Evolutionary conservation across 2,797 vertebrate species (phyloP).

Genomic region (Sebastes iracundus): DNA sequence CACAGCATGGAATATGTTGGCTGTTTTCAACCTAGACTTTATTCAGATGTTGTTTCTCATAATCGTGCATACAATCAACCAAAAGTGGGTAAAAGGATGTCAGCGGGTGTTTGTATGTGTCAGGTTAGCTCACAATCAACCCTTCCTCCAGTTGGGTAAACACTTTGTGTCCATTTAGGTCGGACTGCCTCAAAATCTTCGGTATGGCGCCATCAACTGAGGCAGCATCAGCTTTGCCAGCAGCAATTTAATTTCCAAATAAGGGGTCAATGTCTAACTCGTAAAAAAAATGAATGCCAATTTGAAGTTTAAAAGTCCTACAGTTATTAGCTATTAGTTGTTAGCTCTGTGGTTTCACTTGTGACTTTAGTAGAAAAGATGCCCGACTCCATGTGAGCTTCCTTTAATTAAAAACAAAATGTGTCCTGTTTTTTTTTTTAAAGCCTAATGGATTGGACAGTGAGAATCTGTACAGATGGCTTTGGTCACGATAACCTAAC

Average conservation of each 20-base stretch:
- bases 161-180: not conserved
- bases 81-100: not conserved
- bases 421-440: not conserved
- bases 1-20: not conserved
- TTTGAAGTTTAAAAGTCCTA: not conserved
- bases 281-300: not conserved
- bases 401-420: not conserved
- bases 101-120: not conserved
- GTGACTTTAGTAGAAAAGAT: not conserved
- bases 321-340: not conserved
- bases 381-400: not conserved
- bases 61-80: not conserved
- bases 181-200: not conserved
- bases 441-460: not conserved
- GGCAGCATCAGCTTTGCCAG: not conserved
- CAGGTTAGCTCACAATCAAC: not conserved
- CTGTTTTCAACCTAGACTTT: not conserved
- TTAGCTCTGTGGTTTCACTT: not conserved
- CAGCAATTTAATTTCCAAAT: not conserved
- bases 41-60: not conserved
- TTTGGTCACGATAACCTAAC: not conserved
- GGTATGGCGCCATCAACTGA: not conserved
- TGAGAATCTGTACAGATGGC: not conserved
- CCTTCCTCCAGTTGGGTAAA: not conserved
- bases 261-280: not conserved